Evolutionary conservation across 2,113 vertebrate genomes (phyloP), one percentile per base, ranked within the genome.

Genomic region (Hassar affinis): DNA sequence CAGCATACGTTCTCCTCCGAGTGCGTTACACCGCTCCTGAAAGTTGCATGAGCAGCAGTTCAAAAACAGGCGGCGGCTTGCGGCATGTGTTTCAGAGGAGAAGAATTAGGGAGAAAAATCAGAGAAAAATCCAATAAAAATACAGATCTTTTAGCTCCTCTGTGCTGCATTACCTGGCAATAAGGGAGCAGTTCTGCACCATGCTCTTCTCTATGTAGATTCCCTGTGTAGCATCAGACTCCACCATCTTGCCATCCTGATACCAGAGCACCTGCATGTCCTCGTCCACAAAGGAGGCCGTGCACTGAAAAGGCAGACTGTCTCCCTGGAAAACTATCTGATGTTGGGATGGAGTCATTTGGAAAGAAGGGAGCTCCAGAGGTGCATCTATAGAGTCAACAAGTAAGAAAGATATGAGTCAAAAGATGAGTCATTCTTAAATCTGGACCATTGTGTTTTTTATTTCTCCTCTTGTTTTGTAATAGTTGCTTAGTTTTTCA

Each of bases 201-300:
- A 97, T 96, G 83, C 94, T 97, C 93, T 97, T 99, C 87, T 99
- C 95, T 38, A 99, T 97, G 91, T 95, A 95, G 91, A 99, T 99
- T 52, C 98, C 98, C 89, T 96, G 96, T 0, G 97, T 94, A 77
- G 97, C 97, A 69, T 99, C 94, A 0, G 96, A 93, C 89, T 96
- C 96, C 62, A 99, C 97, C 87, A 96, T 95, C 72, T 95, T 96
- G 68, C 97, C 98, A 35, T 99, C 95, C 89, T 98, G 98, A 91
- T 97, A 98, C 98, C 98, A 99, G 15, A 98, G 88, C 81, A 99
- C 97, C 86, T 98, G 96, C 98, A 99, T 99, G 90, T 99, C 97
- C 89, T 96, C 95, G 17, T 97, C 96, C 82, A 99, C 96, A 17
- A 97, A 97, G 0, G 98, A 98, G 57, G 96, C 98, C 94, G 97